Conservation (phyloP, 2,113 vertebrate genomes). For the Antechinus flavipes region DNA sequence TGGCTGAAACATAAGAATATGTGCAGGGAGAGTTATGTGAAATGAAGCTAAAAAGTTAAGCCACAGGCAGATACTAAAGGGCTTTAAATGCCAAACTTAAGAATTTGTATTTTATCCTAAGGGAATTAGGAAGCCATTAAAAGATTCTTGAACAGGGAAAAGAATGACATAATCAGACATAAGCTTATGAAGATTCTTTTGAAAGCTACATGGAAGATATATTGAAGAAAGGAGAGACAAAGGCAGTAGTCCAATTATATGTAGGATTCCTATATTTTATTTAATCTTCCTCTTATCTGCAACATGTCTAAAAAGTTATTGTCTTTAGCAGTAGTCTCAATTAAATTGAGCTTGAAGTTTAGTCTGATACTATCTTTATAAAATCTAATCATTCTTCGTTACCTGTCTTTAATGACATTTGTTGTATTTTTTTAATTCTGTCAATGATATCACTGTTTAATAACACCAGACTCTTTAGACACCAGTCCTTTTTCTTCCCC, state of each 20-base stretch:
- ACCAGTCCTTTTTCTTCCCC: neutral
- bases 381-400: neutral
- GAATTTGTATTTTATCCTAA: neutral
- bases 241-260: neutral
- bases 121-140: too few species aligned
- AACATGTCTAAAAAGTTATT: too few species aligned
- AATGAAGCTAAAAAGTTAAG: neutral
- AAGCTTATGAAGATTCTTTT: neutral
- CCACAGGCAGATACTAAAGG: neutral
- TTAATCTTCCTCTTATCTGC: too few species aligned
- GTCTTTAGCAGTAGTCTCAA: too few species aligned
- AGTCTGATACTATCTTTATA: neutral
- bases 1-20: neutral
- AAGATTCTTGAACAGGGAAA: neutral
- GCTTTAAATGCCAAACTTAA: neutral
- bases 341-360: too few species aligned
- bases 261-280: too few species aligned
- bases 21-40: neutral
- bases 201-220: neutral
- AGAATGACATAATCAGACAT: neutral
- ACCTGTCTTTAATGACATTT: neutral
- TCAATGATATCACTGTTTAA: neutral
- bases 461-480: neutral
- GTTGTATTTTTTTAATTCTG: neutral
- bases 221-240: neutral